Evolutionary conservation across 2,113 vertebrate species (phyloP).

Genomic region (Centropristis striata): DNA sequence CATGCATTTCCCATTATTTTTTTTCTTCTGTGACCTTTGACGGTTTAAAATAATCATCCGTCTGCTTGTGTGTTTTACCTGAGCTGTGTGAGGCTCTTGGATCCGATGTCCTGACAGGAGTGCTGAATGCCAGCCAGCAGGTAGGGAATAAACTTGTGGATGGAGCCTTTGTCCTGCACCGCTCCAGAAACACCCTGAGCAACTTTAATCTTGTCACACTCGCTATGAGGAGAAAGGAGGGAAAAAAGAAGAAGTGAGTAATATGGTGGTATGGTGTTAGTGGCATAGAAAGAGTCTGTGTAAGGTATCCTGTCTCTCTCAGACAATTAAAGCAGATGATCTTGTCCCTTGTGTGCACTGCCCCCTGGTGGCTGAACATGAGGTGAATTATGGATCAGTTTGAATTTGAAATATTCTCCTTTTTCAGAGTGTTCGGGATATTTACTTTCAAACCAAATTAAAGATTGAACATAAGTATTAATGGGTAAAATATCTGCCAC

Average conservation of each 20-base stretch:
- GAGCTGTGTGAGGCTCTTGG: constrained; percentile 96
- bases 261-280: neutral
- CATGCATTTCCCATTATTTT: neutral
- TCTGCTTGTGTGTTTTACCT: constrained; percentile 81
- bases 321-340: neutral
- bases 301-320: neutral
- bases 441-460: neutral
- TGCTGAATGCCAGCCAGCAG: constrained; percentile 97
- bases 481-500: neutral
- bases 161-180: constrained; percentile 98
- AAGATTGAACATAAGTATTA: neutral
- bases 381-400: neutral
- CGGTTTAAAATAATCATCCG: neutral
- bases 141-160: constrained; percentile 98
- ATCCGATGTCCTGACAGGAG: constrained; percentile 97
- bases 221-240: constrained; percentile 83
- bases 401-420: neutral
- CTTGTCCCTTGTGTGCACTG: neutral
- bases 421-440: neutral
- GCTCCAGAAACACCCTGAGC: constrained; percentile 98
- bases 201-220: constrained; percentile 98
- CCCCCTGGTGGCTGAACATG: neutral
- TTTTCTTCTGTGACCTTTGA: neutral
- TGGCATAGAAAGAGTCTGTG: neutral
- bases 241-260: neutral